A percentile compares a stretch with the other conserved stretches of the same genome.
Evolutionary conservation across 2,113 vertebrate genomes (phyloP).

Genomic region (Sinosuthora webbiana): DNA sequence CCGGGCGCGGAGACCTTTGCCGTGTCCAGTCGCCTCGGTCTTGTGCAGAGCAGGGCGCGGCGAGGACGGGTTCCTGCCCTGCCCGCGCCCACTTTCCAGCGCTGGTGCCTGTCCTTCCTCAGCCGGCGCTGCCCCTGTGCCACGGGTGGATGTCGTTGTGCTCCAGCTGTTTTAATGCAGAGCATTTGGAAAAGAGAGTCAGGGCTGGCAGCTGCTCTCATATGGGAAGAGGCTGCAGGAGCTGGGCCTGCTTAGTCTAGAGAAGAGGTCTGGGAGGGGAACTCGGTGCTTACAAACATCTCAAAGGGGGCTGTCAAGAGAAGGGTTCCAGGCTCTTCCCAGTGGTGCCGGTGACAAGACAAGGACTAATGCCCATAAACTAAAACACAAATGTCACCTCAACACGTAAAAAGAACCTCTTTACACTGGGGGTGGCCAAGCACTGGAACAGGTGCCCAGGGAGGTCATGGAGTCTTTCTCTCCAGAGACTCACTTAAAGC

Average conservation of each 20-base stretch:
- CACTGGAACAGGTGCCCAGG: neutral
- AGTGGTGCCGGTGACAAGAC: neutral
- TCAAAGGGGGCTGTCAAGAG: neutral
- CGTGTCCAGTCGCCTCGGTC: no score
- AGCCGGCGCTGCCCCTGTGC: neutral
- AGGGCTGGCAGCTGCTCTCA: neutral
- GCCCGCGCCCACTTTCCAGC: accelerated
- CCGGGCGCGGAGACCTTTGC: accelerated
- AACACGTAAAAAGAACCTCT: neutral
- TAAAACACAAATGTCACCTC: neutral
- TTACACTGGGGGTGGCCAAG: neutral
- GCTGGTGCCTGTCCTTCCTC: accelerated
- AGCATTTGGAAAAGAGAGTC: neutral
- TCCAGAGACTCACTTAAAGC: neutral
- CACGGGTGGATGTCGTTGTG: accelerated
- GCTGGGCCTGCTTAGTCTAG: neutral
- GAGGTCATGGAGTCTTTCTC: neutral
- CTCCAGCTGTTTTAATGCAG: neutral
- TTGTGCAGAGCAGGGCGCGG: neutral
- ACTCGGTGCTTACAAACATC: no score
- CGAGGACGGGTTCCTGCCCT: no score
- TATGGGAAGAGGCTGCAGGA: neutral
- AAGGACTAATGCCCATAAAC: neutral
- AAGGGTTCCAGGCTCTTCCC: neutral
- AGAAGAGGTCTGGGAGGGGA: neutral